A percentile compares a stretch with the other conserved stretches of the same genome.
Conservation (phyloP, 2,113 vertebrate genomes). For the Hyaena hyaena region DNA sequence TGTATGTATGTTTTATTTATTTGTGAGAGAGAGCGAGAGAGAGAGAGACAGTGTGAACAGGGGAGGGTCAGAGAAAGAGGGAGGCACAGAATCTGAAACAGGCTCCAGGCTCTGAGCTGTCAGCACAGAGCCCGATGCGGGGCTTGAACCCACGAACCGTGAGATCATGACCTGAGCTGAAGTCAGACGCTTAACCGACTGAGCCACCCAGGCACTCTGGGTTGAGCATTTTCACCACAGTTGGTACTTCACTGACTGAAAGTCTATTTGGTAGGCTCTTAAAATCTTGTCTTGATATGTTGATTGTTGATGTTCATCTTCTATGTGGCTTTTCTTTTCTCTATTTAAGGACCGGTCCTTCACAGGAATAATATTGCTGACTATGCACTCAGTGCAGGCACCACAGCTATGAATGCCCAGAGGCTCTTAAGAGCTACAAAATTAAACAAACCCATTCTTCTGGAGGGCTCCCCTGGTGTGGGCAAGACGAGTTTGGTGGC, state of each 20-base stretch:
- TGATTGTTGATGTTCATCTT: neutral
- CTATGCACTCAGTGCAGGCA: constrained; percentile 94
- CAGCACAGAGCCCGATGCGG: too few relatives aligned
- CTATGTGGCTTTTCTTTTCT: constrained; percentile 25
- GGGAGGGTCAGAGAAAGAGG: too few relatives aligned
- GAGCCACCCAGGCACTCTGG: too few relatives aligned
- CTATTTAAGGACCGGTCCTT: constrained; percentile 86
- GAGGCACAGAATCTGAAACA: too few relatives aligned
- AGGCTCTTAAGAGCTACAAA: constrained; percentile 94
- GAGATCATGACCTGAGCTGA: too few relatives aligned
- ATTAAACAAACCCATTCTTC: constrained; percentile 93
- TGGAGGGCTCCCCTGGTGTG: constrained; percentile 98
- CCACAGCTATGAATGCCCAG: constrained; percentile 95
- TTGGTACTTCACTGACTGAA: neutral
- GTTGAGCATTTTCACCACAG: neutral
- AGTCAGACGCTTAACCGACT: too few relatives aligned
- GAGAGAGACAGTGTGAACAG: too few relatives aligned
- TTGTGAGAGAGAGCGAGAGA: too few relatives aligned
- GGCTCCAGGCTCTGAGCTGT: too few relatives aligned
- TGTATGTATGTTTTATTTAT: too few relatives aligned
- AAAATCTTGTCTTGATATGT: neutral
- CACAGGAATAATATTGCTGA: constrained; percentile 87
- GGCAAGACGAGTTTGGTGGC: constrained; percentile 97
- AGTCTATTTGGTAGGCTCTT: neutral
- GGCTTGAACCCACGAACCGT: too few relatives aligned